Conservation (phyloP, 2,113 vertebrate species). For the Ophiodon elongatus region DNA sequence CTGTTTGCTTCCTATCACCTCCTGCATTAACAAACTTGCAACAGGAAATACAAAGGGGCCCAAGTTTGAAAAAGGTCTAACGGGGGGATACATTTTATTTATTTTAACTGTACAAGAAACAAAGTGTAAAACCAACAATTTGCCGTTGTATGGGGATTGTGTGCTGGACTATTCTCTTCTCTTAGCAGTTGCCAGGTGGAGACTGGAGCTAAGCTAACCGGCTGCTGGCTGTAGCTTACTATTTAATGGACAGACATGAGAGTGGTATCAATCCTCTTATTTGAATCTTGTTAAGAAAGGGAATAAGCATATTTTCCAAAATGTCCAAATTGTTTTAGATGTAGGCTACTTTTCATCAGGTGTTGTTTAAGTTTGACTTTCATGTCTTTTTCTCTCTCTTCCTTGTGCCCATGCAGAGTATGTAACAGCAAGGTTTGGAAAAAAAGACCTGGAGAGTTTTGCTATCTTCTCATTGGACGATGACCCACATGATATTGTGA, state of each 20-base stretch:
- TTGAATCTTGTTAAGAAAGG: background rate
- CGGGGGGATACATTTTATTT: background rate
- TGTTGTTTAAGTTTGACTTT: background rate
- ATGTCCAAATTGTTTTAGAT: background rate
- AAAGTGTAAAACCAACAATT: background rate
- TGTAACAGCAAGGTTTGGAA: conserved; percentile 90
- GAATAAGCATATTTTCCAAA: background rate
- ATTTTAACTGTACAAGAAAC: background rate
- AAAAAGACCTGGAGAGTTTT: conserved; percentile 82
- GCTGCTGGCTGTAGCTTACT: background rate
- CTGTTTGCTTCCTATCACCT: background rate
- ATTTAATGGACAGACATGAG: background rate
- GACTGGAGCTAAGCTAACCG: background rate
- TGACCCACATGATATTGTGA: conserved; percentile 72
- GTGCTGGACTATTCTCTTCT: background rate
- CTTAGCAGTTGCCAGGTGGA: background rate
- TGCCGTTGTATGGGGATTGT: background rate
- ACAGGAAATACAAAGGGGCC: background rate
- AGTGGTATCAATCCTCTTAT: background rate
- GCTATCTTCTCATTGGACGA: conserved; percentile 85
- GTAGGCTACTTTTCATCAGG: background rate
- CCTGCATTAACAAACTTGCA: background rate
- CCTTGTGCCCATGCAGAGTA: conserved; percentile 82
- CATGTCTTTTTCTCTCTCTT: background rate
- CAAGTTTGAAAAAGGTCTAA: background rate